These are phyloP conservation scores for Nixonia krombeini DNA, from an alignment of 1,140 invertebrate species.

Conservation along the genomic window DNA sequence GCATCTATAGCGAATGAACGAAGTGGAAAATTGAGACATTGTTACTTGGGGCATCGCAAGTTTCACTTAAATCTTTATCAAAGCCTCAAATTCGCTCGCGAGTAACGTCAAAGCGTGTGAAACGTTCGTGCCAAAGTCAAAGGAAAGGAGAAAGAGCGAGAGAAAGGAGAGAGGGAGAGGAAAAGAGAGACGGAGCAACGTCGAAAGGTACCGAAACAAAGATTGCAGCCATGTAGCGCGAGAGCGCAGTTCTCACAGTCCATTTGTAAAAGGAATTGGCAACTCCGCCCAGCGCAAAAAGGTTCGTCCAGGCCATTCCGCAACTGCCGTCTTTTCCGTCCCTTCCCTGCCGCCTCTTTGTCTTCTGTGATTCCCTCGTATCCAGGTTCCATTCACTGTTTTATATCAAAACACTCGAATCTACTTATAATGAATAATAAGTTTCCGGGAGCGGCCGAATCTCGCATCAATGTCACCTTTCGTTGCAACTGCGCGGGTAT, in stretches of 20 bases:
- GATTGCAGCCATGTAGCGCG: constrained; percentile 5
- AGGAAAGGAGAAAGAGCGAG: constrained; percentile 6
- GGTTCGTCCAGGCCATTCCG: constrained; percentile 20
- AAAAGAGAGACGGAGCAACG: too few species aligned
- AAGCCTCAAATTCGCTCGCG: constrained; percentile 5
- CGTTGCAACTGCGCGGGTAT: too few species aligned
- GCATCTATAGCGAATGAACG: too few species aligned
- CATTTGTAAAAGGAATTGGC: constrained; percentile 45
- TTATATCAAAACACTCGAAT: constrained; percentile 30
- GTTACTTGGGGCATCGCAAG: too few species aligned
- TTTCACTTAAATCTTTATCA: constrained; percentile 4
- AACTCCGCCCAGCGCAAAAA: constrained; percentile 31
- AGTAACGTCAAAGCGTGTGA: constrained; percentile 18
- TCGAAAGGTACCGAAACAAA: constrained; percentile 4
- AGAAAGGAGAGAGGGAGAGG: too few species aligned
- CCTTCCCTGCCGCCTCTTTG: constrained; percentile 22
- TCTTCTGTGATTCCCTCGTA: constrained; percentile 1
- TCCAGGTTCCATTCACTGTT: constrained; percentile 21
- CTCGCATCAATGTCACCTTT: too few species aligned
- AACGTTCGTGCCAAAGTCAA: constrained; percentile 19
- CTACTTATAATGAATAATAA: constrained; percentile 1
- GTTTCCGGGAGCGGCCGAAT: too few species aligned
- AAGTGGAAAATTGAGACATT: too few species aligned
- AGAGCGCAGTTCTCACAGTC: constrained; percentile 21
- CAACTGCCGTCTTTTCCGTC: too few species aligned